These are phyloP conservation scores for Myrmecophaga tridactyla DNA, from an alignment of 2,113 vertebrate genomes.

Conservation along the genomic window DNA sequence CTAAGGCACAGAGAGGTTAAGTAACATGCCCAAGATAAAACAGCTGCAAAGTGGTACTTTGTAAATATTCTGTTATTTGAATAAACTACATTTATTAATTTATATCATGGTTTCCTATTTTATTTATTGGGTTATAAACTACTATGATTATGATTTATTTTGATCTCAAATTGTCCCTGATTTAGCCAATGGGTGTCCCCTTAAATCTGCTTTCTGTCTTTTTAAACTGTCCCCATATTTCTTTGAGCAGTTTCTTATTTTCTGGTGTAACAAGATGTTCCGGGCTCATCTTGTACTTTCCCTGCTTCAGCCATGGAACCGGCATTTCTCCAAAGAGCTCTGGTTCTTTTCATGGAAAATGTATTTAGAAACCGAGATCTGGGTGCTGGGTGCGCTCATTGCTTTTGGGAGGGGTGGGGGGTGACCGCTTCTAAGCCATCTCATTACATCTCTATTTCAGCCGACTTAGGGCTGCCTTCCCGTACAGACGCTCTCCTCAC, in stretches of 20 bases:
- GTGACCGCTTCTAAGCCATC: background rate
- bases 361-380: background rate
- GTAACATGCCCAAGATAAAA: too few relatives aligned
- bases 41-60: background rate
- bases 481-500: background rate
- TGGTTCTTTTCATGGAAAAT: background rate
- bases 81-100: background rate
- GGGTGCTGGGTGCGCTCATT: too few relatives aligned
- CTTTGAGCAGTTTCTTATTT: background rate
- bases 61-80: background rate
- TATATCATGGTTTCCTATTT: background rate
- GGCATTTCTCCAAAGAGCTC: too few relatives aligned
- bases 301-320: too few relatives aligned
- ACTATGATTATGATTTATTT: background rate
- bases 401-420: background rate
- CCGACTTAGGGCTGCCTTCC: background rate
- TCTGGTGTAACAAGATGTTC: too few relatives aligned
- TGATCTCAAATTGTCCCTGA: background rate
- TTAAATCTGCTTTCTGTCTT: background rate
- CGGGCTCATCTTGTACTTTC: too few relatives aligned
- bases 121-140: background rate
- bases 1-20: too few relatives aligned
- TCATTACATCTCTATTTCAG: background rate
- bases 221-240: background rate
- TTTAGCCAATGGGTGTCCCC: background rate